phyloP scores from a whole-genome alignment of 1,140 invertebrate species.

The Aphelinus certus region DNA sequence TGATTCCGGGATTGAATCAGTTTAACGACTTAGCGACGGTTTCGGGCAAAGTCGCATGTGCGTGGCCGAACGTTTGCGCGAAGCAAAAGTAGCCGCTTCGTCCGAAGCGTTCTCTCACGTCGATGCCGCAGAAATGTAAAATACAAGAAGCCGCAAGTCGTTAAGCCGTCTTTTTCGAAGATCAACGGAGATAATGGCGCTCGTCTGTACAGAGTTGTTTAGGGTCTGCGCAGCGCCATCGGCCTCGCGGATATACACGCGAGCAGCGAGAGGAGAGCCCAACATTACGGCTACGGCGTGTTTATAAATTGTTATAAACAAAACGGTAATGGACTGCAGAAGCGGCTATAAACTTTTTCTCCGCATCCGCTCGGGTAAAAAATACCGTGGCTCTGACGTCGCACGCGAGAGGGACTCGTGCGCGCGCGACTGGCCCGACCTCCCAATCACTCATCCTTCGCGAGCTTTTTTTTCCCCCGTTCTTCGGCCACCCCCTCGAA shows the following conservation, averaged over 20 bases:
- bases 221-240: not conserved
- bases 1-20: not conserved
- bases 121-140: constrained; percentile 44
- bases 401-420: too few relatives aligned
- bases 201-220: not conserved
- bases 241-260: constrained; percentile 11
- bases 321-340: constrained; percentile 65
- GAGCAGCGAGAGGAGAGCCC: constrained; percentile 14
- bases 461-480: not conserved
- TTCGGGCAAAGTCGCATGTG: too few relatives aligned
- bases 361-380: constrained; percentile 38
- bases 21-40: not conserved
- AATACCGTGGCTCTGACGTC: constrained; percentile 8
- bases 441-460: not conserved
- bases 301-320: constrained; percentile 65
- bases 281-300: constrained; percentile 60
- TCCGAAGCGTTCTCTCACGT: constrained; percentile 3
- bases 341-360: constrained; percentile 58
- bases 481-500: not conserved
- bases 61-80: too few relatives aligned
- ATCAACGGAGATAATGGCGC: not conserved
- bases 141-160: constrained; percentile 57
- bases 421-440: too few relatives aligned
- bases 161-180: constrained; percentile 47
- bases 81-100: not conserved